Evolutionary conservation across 1,140 invertebrate genomes (phyloP).

Genomic region (Pseudobourletiella spinata): DNA sequence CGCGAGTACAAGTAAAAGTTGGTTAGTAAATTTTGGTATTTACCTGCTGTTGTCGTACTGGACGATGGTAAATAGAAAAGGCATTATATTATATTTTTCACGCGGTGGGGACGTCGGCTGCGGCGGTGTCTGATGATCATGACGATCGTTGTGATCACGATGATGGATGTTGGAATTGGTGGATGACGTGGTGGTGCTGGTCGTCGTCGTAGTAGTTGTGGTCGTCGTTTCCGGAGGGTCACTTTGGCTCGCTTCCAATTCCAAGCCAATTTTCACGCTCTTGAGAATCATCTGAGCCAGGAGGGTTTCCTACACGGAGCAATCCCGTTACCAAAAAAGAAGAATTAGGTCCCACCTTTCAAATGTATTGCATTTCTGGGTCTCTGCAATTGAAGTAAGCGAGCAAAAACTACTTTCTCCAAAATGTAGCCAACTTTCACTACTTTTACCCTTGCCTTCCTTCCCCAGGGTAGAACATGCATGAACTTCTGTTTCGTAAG

Average conservation of each 20-base stretch:
- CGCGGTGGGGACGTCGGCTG: neutral
- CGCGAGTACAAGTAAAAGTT: too few relatives aligned
- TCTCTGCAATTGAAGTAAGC: too few relatives aligned
- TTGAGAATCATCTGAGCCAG: conserved; percentile 33
- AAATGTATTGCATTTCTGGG: neutral
- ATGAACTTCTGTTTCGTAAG: too few relatives aligned
- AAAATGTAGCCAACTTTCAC: too few relatives aligned
- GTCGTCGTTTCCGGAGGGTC: neutral
- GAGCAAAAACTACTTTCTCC: too few relatives aligned
- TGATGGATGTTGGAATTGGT: too few relatives aligned
- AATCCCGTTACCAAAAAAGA: neutral
- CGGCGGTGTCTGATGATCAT: conserved; percentile 8
- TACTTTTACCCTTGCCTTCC: too few relatives aligned
- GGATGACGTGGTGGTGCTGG: neutral
- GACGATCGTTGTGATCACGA: neutral
- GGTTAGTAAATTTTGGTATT: too few relatives aligned
- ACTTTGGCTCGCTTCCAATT: conserved; percentile 23
- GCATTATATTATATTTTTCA: neutral
- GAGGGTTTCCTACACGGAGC: conserved; percentile 24
- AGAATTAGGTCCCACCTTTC: neutral
- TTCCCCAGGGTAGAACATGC: too few relatives aligned
- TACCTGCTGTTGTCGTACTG: conserved; percentile 34
- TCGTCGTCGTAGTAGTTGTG: neutral
- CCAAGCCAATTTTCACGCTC: conserved; percentile 30
- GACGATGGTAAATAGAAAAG: conserved; percentile 31